Base-by-base conservation (phyloP, 2,113 vertebrate genomes). In the Gila orcuttii region DNA sequence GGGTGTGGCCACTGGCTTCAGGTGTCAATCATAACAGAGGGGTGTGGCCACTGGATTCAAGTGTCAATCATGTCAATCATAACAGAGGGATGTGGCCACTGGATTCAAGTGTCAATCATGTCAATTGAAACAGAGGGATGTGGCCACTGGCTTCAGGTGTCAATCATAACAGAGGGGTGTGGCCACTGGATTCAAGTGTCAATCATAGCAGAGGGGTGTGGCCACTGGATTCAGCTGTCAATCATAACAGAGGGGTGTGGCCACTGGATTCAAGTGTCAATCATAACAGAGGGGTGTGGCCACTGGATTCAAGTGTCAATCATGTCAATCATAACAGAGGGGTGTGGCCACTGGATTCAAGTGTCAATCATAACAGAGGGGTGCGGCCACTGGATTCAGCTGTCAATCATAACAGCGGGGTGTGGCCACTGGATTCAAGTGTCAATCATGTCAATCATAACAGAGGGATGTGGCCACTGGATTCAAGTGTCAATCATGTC, bases 401-500 rank as follows among this genome's bases (percentile, higher is more conserved):
- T 66, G 60, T 62, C n/a, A 62, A 11, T 25, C 60, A 62, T 25
- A 62, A 25, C 23, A 4, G 64, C 17, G 28, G 5, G 0, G 64
- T 68, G 64, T 28, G 50, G 13, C 11, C 50, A 13, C 13, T 13
- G 50, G 50, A 0, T 2, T 52, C 10, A 52, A 13, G 1, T 52
- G 50, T 31, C 62, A 66, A 66, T 66, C 62, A 66, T 69, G 66
- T 36, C 66, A 36, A 36, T 69, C 66, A 69, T 69, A 69, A 8
- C 2, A 19, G 64, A 33, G 4, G 6, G 3, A 15, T 33, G 64
- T 68, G 64, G 64, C 13, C 33, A 36, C 33, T 36, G 33, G 33
- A 0, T 0, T 15, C 62, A 69, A 0, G 2, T 19, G 13, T 36
- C 64, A 68, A 36, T 28, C 62, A 66, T 69, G 31, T 21, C 7